Percentiles rank a stretch among this genome's conserved stretches.
These are phyloP conservation scores for Drosophila anomelani DNA, from an alignment of 2,888 invertebrate species.

Conservation along the genomic window DNA sequence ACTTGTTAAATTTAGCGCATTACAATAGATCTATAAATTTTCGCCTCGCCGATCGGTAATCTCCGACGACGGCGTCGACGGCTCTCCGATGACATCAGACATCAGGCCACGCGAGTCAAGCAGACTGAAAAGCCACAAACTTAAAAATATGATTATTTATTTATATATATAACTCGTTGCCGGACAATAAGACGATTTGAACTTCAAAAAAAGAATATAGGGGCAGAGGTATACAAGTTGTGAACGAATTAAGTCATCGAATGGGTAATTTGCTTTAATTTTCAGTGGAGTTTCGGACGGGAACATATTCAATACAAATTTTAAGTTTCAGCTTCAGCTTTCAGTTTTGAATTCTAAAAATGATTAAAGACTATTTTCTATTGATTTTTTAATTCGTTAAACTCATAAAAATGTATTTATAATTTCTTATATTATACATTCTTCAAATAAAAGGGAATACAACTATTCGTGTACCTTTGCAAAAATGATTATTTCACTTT, in stretches of 20 bases:
- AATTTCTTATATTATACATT: background rate
- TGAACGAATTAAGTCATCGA: background rate
- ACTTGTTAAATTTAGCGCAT: constrained; percentile 78
- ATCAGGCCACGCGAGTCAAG: constrained; percentile 31
- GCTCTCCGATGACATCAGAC: constrained; percentile 64
- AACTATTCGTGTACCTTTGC: background rate
- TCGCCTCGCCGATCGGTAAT: constrained; percentile 58
- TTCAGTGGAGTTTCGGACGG: too few relatives aligned
- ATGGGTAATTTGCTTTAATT: background rate
- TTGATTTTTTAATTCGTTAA: background rate
- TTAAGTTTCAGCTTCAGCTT: background rate
- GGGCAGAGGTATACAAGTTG: constrained; percentile 2
- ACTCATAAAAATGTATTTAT: background rate
- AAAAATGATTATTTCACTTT: constrained; percentile 8
- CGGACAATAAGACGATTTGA: constrained; percentile 22
- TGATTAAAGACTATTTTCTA: background rate
- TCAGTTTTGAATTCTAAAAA: background rate
- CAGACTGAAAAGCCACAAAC: constrained; percentile 38
- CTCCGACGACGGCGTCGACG: constrained; percentile 19
- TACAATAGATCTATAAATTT: constrained; percentile 74
- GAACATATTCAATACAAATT: background rate
- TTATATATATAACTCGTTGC: constrained; percentile 21
- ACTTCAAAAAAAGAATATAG: constrained; percentile 1
- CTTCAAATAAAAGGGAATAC: background rate
- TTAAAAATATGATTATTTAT: constrained; percentile 42